These are phyloP conservation scores for Chanos chanos DNA, from an alignment of 2,797 vertebrate genomes.

Conservation along the genomic window DNA sequence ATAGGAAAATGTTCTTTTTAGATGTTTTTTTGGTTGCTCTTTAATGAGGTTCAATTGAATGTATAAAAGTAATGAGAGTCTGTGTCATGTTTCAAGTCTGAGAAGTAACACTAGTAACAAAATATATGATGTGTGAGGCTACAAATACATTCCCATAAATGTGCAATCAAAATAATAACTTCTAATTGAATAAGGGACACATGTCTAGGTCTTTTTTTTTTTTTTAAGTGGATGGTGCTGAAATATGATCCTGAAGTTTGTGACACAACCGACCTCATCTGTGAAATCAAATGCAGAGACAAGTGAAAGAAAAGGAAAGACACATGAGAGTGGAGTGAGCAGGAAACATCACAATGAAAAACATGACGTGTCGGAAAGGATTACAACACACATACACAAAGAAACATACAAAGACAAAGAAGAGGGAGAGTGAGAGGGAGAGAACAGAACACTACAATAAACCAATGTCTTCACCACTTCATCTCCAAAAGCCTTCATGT, in stretches of 20 bases:
- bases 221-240: no score
- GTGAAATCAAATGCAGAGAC: no score
- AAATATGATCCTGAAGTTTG: no score
- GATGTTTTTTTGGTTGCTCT: background rate
- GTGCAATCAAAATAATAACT: background rate
- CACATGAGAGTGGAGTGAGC: background rate
- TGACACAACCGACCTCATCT: no score
- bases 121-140: background rate
- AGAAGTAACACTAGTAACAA: background rate
- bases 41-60: slow-evolving; percentile 9
- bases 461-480: no score
- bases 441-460: background rate
- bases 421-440: background rate
- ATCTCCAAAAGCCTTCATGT: no score
- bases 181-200: background rate
- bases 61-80: slow-evolving; percentile 18
- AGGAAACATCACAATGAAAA: background rate
- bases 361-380: background rate
- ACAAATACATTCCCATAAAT: background rate
- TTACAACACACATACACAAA: background rate
- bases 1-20: slow-evolving; percentile 9
- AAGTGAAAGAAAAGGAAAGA: background rate
- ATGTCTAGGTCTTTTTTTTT: no score
- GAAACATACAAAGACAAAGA: background rate
- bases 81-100: slow-evolving; percentile 30